Conservation (phyloP, 2,797 vertebrate genomes). For the Enteromius thamalakanensis region DNA sequence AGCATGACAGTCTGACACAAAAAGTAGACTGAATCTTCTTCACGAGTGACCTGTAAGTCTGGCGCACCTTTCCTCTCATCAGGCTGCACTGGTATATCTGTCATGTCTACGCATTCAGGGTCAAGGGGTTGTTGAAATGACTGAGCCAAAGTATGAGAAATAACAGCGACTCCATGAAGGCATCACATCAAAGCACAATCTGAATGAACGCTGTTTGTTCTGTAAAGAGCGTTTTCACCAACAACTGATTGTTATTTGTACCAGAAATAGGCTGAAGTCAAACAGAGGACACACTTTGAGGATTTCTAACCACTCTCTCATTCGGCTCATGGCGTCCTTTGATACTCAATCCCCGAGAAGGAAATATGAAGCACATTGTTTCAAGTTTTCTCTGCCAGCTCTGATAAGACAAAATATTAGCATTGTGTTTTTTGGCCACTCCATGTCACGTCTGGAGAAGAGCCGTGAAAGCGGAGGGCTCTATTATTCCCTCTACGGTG, state of each 20-base stretch:
- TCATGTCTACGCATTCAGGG: neutral
- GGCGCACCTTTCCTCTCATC: neutral
- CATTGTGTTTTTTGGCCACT: slow-evolving; percentile 71
- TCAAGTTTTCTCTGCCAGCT: slow-evolving; percentile 62
- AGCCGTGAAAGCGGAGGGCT: slow-evolving; percentile 64
- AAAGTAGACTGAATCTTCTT: neutral
- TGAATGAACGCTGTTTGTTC: slow-evolving; percentile 11
- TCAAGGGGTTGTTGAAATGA: neutral
- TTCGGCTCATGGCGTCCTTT: slow-evolving; percentile 34
- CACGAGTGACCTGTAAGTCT: no score
- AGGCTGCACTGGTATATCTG: neutral
- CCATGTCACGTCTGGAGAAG: slow-evolving; percentile 70
- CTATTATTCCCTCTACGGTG: slow-evolving; percentile 69
- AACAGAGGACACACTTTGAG: slow-evolving; percentile 27
- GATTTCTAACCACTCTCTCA: slow-evolving; percentile 12
- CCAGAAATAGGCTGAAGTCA: slow-evolving; percentile 7
- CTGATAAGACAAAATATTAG: slow-evolving; percentile 62
- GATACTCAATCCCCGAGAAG: slow-evolving; percentile 37
- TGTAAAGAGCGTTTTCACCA: slow-evolving; percentile 22
- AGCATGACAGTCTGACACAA: neutral
- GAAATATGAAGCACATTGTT: slow-evolving; percentile 63
- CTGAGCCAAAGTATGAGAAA: neutral
- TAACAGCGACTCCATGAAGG: neutral
- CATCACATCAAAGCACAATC: neutral
- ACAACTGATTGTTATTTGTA: slow-evolving; percentile 8